Percentiles rank a stretch among this genome's conserved stretches.
Evolutionary conservation across 2,797 vertebrate genomes (phyloP).

Genomic region (Helarctos malayanus): DNA sequence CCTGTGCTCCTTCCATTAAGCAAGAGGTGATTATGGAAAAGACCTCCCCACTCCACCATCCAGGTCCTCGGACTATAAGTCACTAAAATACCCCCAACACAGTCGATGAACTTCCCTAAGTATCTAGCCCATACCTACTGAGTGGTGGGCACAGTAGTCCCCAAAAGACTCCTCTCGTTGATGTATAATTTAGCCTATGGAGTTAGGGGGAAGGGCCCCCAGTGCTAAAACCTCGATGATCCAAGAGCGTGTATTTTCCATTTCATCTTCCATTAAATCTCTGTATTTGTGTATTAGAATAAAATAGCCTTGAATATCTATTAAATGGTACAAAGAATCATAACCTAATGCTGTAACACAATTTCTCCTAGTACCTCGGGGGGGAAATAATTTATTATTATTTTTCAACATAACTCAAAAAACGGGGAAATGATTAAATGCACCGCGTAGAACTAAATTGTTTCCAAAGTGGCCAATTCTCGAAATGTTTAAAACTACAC

Average conservation of each 20-base stretch:
- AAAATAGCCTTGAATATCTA: conserved; percentile 66
- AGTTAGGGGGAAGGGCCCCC: neutral
- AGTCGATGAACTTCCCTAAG: neutral
- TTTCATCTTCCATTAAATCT: conserved; percentile 57
- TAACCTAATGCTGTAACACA: conserved; percentile 60
- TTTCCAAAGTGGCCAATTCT: conserved; percentile 87
- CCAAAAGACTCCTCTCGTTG: neutral
- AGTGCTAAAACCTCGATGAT: neutral
- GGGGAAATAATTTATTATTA: conserved; percentile 81
- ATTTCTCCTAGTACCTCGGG: conserved; percentile 73
- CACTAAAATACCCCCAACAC: neutral
- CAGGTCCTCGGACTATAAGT: neutral
- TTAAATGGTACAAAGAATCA: conserved; percentile 64
- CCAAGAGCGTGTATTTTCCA: conserved; percentile 44
- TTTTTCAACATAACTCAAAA: conserved; percentile 80
- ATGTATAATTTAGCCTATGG: conserved; percentile 47
- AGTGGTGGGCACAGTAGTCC: neutral
- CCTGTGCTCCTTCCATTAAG: neutral
- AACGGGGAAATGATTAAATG: conserved; percentile 80
- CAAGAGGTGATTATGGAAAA: neutral
- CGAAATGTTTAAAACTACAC: conserved; percentile 65
- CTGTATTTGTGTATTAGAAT: conserved; percentile 68
- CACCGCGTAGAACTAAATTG: conserved; percentile 74
- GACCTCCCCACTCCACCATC: neutral
- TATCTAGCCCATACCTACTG: neutral